These are phyloP conservation scores for Furcula furcula DNA, from an alignment of 2,888 invertebrate species.

Conservation along the genomic window DNA sequence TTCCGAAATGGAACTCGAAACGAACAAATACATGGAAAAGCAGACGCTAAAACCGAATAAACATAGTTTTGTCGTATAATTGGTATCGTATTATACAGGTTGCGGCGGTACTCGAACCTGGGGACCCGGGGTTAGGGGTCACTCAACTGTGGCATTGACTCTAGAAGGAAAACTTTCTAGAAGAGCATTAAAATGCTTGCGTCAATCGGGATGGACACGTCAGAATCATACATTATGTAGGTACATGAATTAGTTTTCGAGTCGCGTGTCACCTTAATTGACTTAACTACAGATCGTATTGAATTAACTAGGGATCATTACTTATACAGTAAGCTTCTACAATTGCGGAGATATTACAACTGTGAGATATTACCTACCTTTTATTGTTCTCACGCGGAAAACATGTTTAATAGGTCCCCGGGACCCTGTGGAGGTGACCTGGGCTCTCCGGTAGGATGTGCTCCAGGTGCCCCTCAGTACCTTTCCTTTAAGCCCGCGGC, in stretches of 20 bases:
- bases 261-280: no score
- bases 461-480: no score
- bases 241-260: not conserved
- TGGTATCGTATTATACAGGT: slow-evolving; percentile 5
- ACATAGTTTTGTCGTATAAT: slow-evolving; percentile 3
- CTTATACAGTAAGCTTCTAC: no score
- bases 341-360: no score
- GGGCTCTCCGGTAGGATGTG: no score
- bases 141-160: slow-evolving; percentile 7
- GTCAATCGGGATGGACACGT: not conserved
- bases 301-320: no score
- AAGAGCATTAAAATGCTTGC: not conserved
- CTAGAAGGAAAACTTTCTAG: slow-evolving; percentile 1
- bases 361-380: no score
- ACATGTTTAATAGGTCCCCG: no score
- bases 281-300: no score
- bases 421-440: no score
- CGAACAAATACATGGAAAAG: not conserved
- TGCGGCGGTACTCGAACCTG: slow-evolving; percentile 4
- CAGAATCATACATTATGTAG: not conserved
- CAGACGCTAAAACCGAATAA: not conserved
- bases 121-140: slow-evolving; percentile 1
- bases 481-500: no score
- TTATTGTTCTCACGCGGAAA: no score
- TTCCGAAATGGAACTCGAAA: not conserved